Percentiles rank a stretch among this genome's conserved stretches.
Evolutionary conservation across 2,888 invertebrate genomes (phyloP).

Genomic region (Allacma fusca): DNA sequence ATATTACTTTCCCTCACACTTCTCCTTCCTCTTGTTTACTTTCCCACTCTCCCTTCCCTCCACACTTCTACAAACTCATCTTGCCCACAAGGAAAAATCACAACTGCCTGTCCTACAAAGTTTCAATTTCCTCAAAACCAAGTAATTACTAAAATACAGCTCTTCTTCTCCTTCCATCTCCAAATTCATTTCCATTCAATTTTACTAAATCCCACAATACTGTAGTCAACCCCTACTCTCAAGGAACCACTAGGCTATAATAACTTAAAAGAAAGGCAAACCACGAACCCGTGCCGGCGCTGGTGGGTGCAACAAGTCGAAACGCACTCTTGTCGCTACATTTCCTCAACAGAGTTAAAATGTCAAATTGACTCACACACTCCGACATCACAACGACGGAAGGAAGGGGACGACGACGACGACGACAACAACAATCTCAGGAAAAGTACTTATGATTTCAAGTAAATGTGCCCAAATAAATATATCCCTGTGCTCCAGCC

Average conservation of each 20-base stretch:
- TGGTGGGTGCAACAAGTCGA: conserved; percentile 60
- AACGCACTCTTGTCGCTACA: conserved; percentile 61
- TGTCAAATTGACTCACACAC: conserved; percentile 57
- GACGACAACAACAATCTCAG: no score
- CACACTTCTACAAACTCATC: not conserved
- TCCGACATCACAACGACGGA: conserved; percentile 44
- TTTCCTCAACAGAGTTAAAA: conserved; percentile 58
- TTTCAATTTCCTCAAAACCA: no score
- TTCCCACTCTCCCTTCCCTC: conserved; percentile 20
- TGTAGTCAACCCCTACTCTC: no score
- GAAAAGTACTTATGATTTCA: no score
- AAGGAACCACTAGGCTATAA: no score
- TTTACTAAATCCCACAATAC: no score
- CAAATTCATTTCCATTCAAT: no score
- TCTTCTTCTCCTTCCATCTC: no score
- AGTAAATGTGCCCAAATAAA: no score
- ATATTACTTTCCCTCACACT: conserved; percentile 34
- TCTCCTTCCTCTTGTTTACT: no score
- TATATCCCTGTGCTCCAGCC: no score
- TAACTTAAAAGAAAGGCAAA: not conserved
- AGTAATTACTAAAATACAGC: no score
- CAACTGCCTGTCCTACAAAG: not conserved
- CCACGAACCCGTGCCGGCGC: conserved; percentile 9
- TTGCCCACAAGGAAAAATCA: conserved; percentile 25
- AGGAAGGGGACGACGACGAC: not conserved